Conservation (phyloP, 2,888 invertebrate genomes). For the Ennomos fuscantarius region DNA sequence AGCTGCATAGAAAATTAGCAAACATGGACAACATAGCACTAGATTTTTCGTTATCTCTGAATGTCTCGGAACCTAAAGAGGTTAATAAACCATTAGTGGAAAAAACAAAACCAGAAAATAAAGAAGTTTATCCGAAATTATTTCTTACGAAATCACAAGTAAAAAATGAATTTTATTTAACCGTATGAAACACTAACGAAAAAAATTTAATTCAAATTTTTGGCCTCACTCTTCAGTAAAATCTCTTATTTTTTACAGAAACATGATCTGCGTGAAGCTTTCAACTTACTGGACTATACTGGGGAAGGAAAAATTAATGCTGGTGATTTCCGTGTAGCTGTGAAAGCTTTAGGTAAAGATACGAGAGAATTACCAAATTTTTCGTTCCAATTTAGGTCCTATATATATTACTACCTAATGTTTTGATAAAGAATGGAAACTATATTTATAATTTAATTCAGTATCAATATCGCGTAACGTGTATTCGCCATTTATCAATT, state of each 20-base stretch:
- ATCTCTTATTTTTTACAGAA: conserved; percentile 54
- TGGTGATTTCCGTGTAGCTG: conserved; percentile 75
- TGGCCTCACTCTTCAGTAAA: too few species aligned
- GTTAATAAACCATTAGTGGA: conserved; percentile 33
- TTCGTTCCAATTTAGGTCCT: too few species aligned
- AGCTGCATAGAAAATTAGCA: conserved; percentile 1
- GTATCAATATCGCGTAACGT: too few species aligned
- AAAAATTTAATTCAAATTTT: too few species aligned
- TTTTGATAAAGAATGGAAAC: too few species aligned
- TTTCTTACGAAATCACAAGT: conserved; percentile 66
- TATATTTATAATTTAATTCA: conserved; percentile 11
- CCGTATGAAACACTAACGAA: too few species aligned
- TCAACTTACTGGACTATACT: conserved; percentile 71
- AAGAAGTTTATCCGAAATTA: conserved; percentile 59
- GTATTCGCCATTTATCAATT: too few species aligned
- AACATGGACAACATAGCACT: conserved; percentile 13
- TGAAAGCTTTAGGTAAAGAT: conserved; percentile 79
- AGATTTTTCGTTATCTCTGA: conserved; percentile 10
- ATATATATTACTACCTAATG: too few species aligned
- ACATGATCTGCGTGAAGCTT: conserved; percentile 70
- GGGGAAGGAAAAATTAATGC: conserved; percentile 78
- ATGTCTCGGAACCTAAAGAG: conserved; percentile 9
- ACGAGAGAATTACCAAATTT: too few species aligned
- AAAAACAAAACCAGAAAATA: conserved; percentile 38
- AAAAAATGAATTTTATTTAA: background rate